Base-by-base conservation (phyloP, 2,113 vertebrate species). In the Herpailurus yagouaroundi region DNA sequence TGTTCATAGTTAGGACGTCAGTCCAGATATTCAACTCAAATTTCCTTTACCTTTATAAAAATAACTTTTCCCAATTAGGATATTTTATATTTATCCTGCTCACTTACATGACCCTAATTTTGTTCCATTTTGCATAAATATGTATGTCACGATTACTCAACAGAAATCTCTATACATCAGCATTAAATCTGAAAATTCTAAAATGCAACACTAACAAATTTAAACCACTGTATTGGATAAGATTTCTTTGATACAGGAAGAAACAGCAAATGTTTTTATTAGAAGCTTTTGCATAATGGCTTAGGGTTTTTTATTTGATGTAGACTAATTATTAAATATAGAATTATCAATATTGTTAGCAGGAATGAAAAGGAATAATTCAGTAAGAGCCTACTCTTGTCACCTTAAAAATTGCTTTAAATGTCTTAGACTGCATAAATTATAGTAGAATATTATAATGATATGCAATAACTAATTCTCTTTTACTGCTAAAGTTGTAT, bases 21-120 rank as follows among this genome's bases (percentile, higher is more conserved):
- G 18, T 82, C 50, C 11, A 7, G 71, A 69, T 97, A 73, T 60
- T 92, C 68, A 85, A 82, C 50, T 91, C 36, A 82, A 64, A 95
- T 94, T 85, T 95, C 36, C 36, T 95, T 95, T 94, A 71, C 36
- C 71, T 89, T 91, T 85, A 85, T 91, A 95, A 94, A 92, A 94
- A 76, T 91, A 88, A 89, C 25, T 95, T 79, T 68, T 69, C 48
- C 71, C 71, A 27, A 45, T 92, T 55, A 93, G 79, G 29, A 74
- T 92, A 45, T 69, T 93, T 97, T 60, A 27, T 55, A 66, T 84
- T 92, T 86, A 66, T 83, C 4, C 9, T 87, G 33, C 36, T 86
- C 31, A 89, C 11, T 71, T 97, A 82, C 16, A n/a, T 79, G 12
- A 9, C 45, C 18, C 1, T 94, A 57, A 36, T 48, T 79, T 96